These are phyloP conservation scores for Macropodus opercularis DNA, from an alignment of 2,797 vertebrate species.

Conservation along the genomic window DNA sequence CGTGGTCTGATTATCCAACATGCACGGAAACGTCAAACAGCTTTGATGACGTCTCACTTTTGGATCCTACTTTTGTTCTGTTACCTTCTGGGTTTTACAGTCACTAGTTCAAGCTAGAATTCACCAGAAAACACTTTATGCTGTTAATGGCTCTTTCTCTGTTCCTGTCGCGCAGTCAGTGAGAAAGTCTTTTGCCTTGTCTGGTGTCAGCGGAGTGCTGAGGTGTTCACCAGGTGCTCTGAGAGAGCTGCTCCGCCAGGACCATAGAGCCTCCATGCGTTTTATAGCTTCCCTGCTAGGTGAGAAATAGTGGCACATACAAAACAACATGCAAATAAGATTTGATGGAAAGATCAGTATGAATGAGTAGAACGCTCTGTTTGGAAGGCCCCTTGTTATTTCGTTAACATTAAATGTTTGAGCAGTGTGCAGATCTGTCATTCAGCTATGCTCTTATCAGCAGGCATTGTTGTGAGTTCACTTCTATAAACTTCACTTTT, in stretches of 20 bases:
- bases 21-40: no score
- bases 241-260: constrained; percentile 82
- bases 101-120: neutral
- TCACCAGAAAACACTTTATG: constrained; percentile 3
- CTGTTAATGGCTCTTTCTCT: neutral
- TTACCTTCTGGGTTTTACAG: neutral
- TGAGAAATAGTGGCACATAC: constrained; percentile 68
- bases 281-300: constrained; percentile 86
- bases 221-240: constrained; percentile 76
- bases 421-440: neutral
- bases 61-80: neutral
- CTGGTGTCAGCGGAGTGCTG: constrained; percentile 70
- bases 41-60: neutral
- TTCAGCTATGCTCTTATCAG: neutral
- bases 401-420: neutral
- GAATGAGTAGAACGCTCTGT: neutral
- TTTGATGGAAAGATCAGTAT: neutral
- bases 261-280: constrained; percentile 80
- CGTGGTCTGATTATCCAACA: no score
- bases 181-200: constrained; percentile 77
- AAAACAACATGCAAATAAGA: neutral
- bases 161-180: constrained; percentile 64
- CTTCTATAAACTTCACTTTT: neutral
- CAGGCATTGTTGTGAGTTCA: constrained; percentile 3
- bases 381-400: neutral